phyloP scores from a whole-genome alignment of 2,888 invertebrate species.

The Penaeus monodon region DNA sequence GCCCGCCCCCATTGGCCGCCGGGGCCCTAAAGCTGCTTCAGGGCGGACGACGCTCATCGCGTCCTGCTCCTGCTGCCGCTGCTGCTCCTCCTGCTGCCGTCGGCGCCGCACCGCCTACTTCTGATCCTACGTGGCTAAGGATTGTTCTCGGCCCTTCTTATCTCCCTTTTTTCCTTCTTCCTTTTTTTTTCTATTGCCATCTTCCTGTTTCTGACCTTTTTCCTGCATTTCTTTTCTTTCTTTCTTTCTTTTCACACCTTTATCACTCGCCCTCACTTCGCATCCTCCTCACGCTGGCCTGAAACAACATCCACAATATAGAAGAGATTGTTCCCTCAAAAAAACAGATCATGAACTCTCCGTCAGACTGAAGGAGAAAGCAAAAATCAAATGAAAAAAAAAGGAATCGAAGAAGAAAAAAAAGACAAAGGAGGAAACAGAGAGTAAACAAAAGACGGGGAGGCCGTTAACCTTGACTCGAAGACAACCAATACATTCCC shows the following conservation, averaged over 20 bases:
- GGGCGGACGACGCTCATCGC: not conserved
- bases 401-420: not conserved
- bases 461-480: no score
- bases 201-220: not conserved
- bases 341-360: slow-evolving; percentile 2
- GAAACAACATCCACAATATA: not conserved
- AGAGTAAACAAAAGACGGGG: not conserved
- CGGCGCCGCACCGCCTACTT: not conserved
- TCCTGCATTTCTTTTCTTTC: not conserved
- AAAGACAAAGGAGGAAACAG: not conserved
- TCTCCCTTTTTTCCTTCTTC: not conserved
- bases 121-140: not conserved
- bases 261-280: not conserved
- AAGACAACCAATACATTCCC: no score
- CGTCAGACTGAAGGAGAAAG: not conserved
- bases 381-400: not conserved
- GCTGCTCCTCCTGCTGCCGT: not conserved
- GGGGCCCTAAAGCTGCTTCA: slow-evolving; percentile 45
- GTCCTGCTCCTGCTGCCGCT: not conserved
- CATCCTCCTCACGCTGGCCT: slow-evolving; percentile 8
- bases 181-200: not conserved
- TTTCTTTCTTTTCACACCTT: not conserved
- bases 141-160: not conserved
- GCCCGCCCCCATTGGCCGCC: slow-evolving; percentile 33
- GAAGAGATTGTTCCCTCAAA: not conserved